These are phyloP conservation scores for Mobula hypostoma DNA, from an alignment of 2,113 vertebrate species.

Conservation along the genomic window DNA sequence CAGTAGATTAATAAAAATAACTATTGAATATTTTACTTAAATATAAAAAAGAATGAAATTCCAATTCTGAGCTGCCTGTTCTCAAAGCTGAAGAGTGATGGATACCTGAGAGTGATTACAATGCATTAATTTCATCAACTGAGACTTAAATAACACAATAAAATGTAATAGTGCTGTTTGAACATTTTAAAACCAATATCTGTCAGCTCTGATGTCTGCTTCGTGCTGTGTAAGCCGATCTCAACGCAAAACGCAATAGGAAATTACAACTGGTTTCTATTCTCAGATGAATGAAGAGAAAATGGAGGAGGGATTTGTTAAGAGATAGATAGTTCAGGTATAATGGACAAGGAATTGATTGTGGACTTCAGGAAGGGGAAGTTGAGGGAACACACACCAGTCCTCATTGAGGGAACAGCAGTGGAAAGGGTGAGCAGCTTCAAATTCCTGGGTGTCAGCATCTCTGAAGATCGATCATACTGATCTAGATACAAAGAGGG, in stretches of 20 bases:
- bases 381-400: too few relatives aligned
- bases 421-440: too few relatives aligned
- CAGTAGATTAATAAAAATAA: not conserved
- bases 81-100: not conserved
- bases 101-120: not conserved
- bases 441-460: too few relatives aligned
- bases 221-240: not conserved
- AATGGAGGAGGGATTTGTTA: not conserved
- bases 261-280: not conserved
- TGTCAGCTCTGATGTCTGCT: not conserved
- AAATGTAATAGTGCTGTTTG: not conserved
- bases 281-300: not conserved
- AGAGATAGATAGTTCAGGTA: too few relatives aligned
- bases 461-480: too few relatives aligned
- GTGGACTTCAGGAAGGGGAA: too few relatives aligned
- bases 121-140: slow-evolving; percentile 14
- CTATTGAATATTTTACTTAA: not conserved
- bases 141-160: not conserved
- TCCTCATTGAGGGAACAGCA: too few relatives aligned
- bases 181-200: slow-evolving; percentile 24
- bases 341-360: too few relatives aligned
- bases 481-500: too few relatives aligned
- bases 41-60: not conserved
- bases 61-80: not conserved
- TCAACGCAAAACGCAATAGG: not conserved